These are phyloP conservation scores for Thalpophila matura DNA, from an alignment of 2,888 invertebrate genomes.

Conservation along the genomic window DNA sequence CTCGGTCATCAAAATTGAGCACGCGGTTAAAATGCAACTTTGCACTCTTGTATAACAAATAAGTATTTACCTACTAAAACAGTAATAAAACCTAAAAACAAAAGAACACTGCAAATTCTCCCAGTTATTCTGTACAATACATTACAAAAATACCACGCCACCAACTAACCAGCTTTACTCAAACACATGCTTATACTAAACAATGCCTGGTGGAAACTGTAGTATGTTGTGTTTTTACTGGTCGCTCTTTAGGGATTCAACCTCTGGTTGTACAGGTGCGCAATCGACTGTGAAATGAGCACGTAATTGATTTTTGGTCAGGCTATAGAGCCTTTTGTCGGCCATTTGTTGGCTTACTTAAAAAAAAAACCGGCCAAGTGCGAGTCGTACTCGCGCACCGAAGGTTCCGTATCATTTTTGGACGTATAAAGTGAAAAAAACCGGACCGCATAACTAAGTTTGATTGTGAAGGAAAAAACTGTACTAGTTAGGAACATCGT, in stretches of 20 bases:
- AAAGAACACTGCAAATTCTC: background rate
- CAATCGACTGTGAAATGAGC: constrained; percentile 21
- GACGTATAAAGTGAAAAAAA: too few species aligned
- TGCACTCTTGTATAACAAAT: background rate
- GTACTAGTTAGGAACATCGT: too few species aligned
- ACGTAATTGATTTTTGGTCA: constrained; percentile 14
- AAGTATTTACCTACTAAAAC: background rate
- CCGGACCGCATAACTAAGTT: too few species aligned
- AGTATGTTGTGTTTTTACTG: background rate
- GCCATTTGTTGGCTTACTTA: background rate
- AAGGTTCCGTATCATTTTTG: too few species aligned
- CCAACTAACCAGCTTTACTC: background rate
- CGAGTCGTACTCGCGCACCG: too few species aligned
- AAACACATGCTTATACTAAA: background rate
- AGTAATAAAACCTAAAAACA: background rate
- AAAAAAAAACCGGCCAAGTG: too few species aligned
- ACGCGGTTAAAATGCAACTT: too few species aligned
- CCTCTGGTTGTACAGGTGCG: background rate
- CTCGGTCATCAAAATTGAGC: too few species aligned
- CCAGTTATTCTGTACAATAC: background rate
- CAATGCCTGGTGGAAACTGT: background rate
- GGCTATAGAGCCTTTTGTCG: background rate
- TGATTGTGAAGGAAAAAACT: too few species aligned
- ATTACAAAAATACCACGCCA: constrained; percentile 1
- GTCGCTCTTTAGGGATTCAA: background rate